A percentile compares a stretch with the other conserved stretches of the same genome.
These are phyloP conservation scores for Brachionus asplanchnoidis DNA, from an alignment of 1,140 invertebrate species.

Conservation along the genomic window DNA sequence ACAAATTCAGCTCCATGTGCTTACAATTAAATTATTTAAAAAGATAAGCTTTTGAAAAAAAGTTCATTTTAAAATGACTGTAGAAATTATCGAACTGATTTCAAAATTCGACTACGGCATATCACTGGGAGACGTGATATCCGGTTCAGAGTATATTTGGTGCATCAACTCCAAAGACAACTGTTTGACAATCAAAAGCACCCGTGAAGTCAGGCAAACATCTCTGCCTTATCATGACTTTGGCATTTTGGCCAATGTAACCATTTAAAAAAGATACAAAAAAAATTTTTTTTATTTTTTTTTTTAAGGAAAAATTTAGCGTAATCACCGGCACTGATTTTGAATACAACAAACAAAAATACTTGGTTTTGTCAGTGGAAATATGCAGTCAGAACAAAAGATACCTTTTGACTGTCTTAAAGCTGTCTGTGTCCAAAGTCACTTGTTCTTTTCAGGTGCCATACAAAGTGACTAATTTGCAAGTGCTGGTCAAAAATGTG, in stretches of 20 bases:
- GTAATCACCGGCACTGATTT: neutral
- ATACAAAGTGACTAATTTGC: neutral
- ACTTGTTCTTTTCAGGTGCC: neutral
- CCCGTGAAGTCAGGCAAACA: neutral
- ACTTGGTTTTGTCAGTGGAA: neutral
- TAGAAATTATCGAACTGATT: constrained; percentile 17
- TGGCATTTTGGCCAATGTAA: neutral
- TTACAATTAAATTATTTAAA: neutral
- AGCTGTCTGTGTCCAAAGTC: constrained; percentile 4
- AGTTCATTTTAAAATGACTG: constrained; percentile 1
- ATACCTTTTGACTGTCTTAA: neutral
- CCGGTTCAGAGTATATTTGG: neutral
- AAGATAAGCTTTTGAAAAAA: neutral
- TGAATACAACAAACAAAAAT: neutral
- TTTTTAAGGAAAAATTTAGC: neutral
- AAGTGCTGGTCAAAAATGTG: constrained; percentile 10
- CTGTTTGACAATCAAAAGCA: constrained; percentile 1
- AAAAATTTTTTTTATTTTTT: neutral
- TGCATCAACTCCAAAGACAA: constrained; percentile 14
- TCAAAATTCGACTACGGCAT: constrained; percentile 16
- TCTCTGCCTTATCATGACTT: constrained; percentile 8
- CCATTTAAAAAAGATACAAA: neutral
- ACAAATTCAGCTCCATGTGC: neutral
- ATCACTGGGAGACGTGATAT: neutral
- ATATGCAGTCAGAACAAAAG: neutral